Evolutionary conservation across 2,113 vertebrate genomes (phyloP).

Genomic region (Corythoichthys intestinalis): DNA sequence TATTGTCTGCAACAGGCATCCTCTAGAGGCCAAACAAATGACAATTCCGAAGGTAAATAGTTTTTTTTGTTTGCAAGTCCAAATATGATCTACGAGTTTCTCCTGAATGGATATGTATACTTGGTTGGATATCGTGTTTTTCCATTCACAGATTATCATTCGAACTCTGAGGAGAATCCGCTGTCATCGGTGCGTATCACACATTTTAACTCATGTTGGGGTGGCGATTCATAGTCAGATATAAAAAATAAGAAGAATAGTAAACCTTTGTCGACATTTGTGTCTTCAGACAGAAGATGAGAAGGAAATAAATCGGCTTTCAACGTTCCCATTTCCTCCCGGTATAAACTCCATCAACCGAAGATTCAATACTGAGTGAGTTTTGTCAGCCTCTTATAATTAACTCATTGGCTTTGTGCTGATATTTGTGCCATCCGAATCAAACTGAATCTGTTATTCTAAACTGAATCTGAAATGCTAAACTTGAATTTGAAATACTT

Average conservation of each 20-base stretch:
- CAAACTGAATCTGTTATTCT: too few relatives aligned
- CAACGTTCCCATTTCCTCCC: slow-evolving; percentile 89
- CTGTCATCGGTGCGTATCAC: slow-evolving; percentile 52
- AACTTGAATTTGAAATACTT: too few relatives aligned
- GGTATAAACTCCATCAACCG: slow-evolving; percentile 86
- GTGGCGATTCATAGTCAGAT: background rate
- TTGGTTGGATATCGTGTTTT: background rate
- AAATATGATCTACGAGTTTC: background rate
- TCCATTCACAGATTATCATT: slow-evolving; percentile 53
- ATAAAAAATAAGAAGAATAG: background rate
- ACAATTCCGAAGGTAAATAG: slow-evolving; percentile 58
- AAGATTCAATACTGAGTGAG: slow-evolving; percentile 71
- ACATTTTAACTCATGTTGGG: background rate
- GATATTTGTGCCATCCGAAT: too few relatives aligned
- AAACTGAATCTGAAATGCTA: too few relatives aligned
- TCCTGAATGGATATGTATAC: background rate
- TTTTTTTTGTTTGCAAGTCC: background rate
- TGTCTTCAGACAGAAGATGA: slow-evolving; percentile 70
- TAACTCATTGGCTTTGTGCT: too few relatives aligned
- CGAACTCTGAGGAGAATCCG: slow-evolving; percentile 72
- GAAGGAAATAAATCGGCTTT: slow-evolving; percentile 92
- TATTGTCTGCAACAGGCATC: slow-evolving; percentile 53
- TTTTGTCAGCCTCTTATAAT: background rate
- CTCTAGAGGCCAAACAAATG: slow-evolving; percentile 48
- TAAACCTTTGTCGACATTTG: background rate